These are phyloP conservation scores for Neogobius melanostomus DNA, from an alignment of 2,113 vertebrate species.

Conservation along the genomic window DNA sequence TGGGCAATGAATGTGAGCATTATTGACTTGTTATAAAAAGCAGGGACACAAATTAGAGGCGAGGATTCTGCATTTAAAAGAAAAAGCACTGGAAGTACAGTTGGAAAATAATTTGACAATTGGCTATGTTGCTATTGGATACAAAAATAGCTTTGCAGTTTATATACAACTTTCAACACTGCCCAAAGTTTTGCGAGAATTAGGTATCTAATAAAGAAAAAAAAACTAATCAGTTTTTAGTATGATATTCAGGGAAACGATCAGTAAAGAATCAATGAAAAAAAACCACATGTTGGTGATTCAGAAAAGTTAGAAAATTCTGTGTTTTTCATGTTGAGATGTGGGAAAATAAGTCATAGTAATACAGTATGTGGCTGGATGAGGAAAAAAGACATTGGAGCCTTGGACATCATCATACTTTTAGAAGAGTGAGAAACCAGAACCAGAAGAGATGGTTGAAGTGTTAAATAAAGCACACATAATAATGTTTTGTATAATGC, in stretches of 20 bases:
- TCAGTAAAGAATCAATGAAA: too few species aligned
- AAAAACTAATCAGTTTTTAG: too few species aligned
- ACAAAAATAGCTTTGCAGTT: background rate
- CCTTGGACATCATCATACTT: too few species aligned
- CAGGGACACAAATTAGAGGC: constrained; percentile 54
- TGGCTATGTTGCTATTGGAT: background rate
- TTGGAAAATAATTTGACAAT: background rate
- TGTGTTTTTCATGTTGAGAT: too few species aligned
- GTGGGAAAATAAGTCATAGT: too few species aligned
- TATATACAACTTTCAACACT: background rate
- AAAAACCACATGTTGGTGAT: too few species aligned
- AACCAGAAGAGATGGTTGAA: background rate
- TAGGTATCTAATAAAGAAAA: too few species aligned
- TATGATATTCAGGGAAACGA: too few species aligned
- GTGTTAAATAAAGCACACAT: background rate
- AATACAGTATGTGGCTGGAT: too few species aligned
- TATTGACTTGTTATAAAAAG: constrained; percentile 65
- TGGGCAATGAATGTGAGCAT: constrained; percentile 66
- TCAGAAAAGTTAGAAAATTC: too few species aligned
- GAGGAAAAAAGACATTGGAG: too few species aligned
- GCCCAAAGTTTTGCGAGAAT: too few species aligned
- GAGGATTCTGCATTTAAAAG: constrained; percentile 55
- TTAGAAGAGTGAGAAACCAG: background rate
- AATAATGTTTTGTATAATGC: constrained; percentile 35
- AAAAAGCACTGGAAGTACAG: constrained; percentile 27